Evolutionary conservation across 1,140 invertebrate species (phyloP).

Genomic region (Xylocopa sonorina): DNA sequence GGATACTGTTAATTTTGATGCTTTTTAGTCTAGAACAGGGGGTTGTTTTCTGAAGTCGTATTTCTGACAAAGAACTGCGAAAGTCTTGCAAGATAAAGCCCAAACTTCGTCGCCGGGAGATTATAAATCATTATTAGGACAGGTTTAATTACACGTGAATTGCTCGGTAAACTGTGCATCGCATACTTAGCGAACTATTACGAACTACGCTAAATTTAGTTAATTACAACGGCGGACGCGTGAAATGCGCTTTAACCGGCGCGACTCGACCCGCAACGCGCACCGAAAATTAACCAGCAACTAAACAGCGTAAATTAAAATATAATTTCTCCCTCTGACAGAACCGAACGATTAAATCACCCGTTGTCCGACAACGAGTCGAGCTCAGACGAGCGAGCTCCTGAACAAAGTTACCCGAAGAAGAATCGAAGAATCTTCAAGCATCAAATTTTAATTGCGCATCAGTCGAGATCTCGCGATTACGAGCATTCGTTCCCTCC

Average conservation of each 20-base stretch:
- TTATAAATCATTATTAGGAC: background rate
- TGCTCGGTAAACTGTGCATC: background rate
- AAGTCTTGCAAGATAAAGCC: no score
- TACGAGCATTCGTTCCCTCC: background rate
- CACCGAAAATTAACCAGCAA: background rate
- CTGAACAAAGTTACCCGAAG: no score
- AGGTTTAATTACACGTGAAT: slow-evolving; percentile 5
- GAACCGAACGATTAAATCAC: background rate
- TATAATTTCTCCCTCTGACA: background rate
- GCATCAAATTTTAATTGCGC: background rate
- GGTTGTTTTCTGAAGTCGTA: no score
- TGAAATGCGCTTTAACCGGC: slow-evolving; percentile 4
- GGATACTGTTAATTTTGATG: no score
- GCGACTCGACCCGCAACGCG: background rate
- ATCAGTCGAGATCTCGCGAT: background rate
- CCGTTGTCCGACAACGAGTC: no score
- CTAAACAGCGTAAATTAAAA: slow-evolving; percentile 9
- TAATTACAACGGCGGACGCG: slow-evolving; percentile 9
- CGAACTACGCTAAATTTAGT: slow-evolving; percentile 12
- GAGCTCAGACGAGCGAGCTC: background rate
- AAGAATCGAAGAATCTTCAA: background rate
- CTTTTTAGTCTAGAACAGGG: no score
- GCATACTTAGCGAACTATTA: slow-evolving; percentile 2
- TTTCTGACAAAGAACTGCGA: no score
- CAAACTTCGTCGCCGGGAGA: no score